phyloP scores from a whole-genome alignment of 2,797 vertebrate genomes.

The Parauchenoglanis ngamensis region DNA sequence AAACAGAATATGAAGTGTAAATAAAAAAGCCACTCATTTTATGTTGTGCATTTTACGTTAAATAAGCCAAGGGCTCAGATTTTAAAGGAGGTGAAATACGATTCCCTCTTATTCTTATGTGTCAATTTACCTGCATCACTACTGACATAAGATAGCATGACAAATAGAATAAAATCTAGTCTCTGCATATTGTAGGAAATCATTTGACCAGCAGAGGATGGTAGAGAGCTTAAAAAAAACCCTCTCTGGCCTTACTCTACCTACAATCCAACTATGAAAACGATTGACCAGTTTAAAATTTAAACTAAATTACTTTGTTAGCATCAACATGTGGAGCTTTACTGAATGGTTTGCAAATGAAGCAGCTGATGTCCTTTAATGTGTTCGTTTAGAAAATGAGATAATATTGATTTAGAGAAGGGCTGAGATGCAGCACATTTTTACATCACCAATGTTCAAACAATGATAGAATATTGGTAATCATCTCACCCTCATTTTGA shows the following conservation, averaged over 20 bases:
- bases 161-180: not conserved
- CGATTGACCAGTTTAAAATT: not conserved
- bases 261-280: not conserved
- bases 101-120: not conserved
- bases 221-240: constrained; percentile 4
- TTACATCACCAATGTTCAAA: not conserved
- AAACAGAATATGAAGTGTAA: not conserved
- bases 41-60: not conserved
- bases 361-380: not conserved
- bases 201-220: constrained; percentile 38
- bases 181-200: not conserved
- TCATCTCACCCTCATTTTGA: not conserved
- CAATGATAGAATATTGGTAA: not conserved
- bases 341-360: not conserved
- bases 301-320: not conserved
- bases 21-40: not conserved
- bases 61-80: not conserved
- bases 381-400: not conserved
- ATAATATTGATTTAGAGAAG: not conserved
- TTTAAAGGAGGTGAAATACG: not conserved
- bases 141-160: not conserved
- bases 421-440: not conserved
- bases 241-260: not conserved
- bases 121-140: not conserved
- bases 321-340: not conserved